These are phyloP conservation scores for Orthosia cruda DNA, from an alignment of 2,888 invertebrate species.

Conservation along the genomic window DNA sequence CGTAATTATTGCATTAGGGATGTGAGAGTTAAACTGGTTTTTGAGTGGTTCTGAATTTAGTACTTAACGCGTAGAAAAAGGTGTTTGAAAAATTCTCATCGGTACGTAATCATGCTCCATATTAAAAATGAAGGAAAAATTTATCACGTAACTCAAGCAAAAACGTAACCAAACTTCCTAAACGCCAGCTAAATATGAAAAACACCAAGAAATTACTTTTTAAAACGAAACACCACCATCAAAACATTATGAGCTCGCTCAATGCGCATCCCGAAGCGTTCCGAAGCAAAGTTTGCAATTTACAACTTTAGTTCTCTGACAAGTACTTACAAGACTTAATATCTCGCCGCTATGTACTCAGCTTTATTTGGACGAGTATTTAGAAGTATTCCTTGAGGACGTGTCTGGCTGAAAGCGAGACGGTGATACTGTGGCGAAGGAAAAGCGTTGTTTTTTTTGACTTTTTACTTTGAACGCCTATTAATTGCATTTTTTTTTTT, in stretches of 20 bases:
- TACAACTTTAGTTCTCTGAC: conserved; percentile 72
- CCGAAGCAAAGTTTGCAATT: conserved; percentile 71
- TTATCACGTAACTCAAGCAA: background rate
- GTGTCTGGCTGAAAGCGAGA: conserved; percentile 34
- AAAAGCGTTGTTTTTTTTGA: background rate
- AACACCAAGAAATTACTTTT: conserved; percentile 53
- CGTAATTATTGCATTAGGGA: conserved; percentile 55
- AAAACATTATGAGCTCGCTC: conserved; percentile 66
- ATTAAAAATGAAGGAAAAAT: conserved; percentile 14
- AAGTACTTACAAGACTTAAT: conserved; percentile 72
- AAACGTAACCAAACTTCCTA: conserved; percentile 20
- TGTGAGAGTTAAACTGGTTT: conserved; percentile 10
- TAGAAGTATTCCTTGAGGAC: conserved; percentile 69
- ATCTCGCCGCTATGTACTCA: conserved; percentile 72
- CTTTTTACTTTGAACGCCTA: too few relatives aligned
- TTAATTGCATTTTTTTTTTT: too few relatives aligned
- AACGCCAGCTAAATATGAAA: conserved; percentile 43
- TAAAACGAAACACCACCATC: conserved; percentile 67
- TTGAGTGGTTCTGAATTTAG: background rate
- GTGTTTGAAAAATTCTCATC: background rate
- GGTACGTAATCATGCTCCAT: background rate
- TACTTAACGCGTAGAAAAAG: background rate
- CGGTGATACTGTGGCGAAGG: background rate
- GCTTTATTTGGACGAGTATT: conserved; percentile 76
- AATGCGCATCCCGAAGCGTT: conserved; percentile 61